phyloP scores from a whole-genome alignment of 2,888 invertebrate species.

The Panorpa germanica region DNA sequence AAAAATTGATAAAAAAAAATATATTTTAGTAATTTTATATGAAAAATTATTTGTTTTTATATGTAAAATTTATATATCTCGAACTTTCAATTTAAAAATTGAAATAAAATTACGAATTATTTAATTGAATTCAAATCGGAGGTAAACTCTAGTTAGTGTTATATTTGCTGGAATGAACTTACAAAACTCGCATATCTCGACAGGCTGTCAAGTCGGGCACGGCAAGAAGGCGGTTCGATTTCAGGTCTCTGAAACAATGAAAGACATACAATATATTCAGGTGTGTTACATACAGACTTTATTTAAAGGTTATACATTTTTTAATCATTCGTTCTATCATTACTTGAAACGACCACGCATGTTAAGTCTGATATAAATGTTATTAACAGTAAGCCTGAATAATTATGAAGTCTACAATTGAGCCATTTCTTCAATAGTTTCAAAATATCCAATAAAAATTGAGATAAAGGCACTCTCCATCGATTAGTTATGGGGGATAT shows the following conservation, averaged over 20 bases:
- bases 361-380: too few species aligned
- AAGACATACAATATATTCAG: conserved; percentile 5
- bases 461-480: too few species aligned
- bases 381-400: too few species aligned
- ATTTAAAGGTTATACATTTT: not conserved
- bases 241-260: conserved; percentile 49
- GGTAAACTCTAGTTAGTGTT: conserved; percentile 6
- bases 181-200: conserved; percentile 68
- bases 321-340: conserved; percentile 11
- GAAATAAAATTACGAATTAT: conserved; percentile 7
- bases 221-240: conserved; percentile 57
- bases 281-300: not conserved
- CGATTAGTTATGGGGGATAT: too few species aligned
- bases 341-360: too few species aligned
- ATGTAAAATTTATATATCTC: too few species aligned
- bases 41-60: too few species aligned
- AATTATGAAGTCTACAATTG: too few species aligned
- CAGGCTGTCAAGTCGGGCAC: conserved; percentile 66
- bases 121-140: conserved; percentile 3
- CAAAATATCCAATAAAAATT: too few species aligned
- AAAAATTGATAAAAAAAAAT: conserved; percentile 3
- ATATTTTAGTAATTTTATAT: too few species aligned
- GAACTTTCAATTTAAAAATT: too few species aligned
- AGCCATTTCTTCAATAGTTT: too few species aligned
- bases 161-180: conserved; percentile 27